Percentiles rank a stretch among this genome's conserved stretches.
Evolutionary conservation across 2,888 invertebrate genomes (phyloP).

Genomic region (Horisme vitalbata): DNA sequence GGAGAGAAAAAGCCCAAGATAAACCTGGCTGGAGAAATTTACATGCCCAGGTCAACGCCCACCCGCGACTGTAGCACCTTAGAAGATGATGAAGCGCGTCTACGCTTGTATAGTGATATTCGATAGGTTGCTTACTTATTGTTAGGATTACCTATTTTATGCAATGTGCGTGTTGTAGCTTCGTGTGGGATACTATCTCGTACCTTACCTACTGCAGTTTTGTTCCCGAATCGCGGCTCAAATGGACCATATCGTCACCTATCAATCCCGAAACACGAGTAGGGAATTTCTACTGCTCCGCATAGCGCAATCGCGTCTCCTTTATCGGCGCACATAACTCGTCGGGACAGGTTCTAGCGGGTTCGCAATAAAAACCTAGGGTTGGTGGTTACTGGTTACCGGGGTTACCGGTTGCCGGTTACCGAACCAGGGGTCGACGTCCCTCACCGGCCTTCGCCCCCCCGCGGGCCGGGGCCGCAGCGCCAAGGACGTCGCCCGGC

Average conservation of each 20-base stretch:
- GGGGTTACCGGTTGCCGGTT: conserved; percentile 46
- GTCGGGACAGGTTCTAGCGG: conserved; percentile 57
- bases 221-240: neutral
- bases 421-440: conserved; percentile 60
- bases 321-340: conserved; percentile 61
- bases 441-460: conserved; percentile 72
- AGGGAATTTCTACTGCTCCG: conserved; percentile 48
- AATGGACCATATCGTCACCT: conserved; percentile 8
- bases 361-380: conserved; percentile 54
- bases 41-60: too few relatives aligned
- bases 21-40: too few relatives aligned
- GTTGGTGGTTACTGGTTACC: conserved; percentile 45
- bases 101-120: too few relatives aligned
- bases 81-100: too few relatives aligned
- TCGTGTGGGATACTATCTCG: too few relatives aligned
- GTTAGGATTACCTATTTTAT: too few relatives aligned
- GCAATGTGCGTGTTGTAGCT: too few relatives aligned
- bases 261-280: conserved; percentile 30
- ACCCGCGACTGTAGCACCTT: too few relatives aligned
- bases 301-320: conserved; percentile 52
- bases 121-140: too few relatives aligned
- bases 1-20: too few relatives aligned
- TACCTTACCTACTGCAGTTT: too few relatives aligned
- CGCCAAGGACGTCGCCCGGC: conserved; percentile 72
- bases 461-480: conserved; percentile 44